Percentiles rank a stretch among this genome's conserved stretches.
Conservation (phyloP, 2,797 vertebrate genomes). For the Echeneis naucrates region DNA sequence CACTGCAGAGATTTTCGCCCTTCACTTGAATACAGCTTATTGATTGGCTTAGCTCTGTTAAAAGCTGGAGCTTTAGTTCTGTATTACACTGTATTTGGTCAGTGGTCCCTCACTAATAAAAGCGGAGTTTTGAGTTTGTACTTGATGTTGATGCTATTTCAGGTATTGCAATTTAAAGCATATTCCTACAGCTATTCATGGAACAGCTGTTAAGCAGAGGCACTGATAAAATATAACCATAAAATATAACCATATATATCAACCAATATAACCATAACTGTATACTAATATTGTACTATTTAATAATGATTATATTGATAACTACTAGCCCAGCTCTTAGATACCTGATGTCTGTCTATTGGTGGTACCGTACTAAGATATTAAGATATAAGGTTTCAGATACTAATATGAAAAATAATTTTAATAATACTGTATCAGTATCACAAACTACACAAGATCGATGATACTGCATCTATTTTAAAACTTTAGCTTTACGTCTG, state of each 20-base stretch:
- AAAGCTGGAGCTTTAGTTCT: slow-evolving; percentile 40
- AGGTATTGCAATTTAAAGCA: slow-evolving; percentile 12
- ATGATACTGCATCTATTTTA: too few species aligned
- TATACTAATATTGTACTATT: too few species aligned
- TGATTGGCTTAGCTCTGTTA: slow-evolving; percentile 49
- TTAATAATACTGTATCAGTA: too few species aligned
- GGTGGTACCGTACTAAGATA: not conserved
- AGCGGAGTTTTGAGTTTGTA: slow-evolving; percentile 13
- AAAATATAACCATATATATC: too few species aligned
- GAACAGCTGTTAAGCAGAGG: too few species aligned
- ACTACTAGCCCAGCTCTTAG: not conserved
- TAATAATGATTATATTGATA: too few species aligned
- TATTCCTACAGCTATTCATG: slow-evolving; percentile 26
- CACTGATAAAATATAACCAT: too few species aligned
- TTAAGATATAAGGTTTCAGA: too few species aligned
- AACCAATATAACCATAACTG: too few species aligned
- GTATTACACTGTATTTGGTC: slow-evolving; percentile 29
- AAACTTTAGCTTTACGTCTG: too few species aligned
- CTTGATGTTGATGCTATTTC: not conserved
- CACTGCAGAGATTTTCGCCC: slow-evolving; percentile 22
- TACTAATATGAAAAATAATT: too few species aligned
- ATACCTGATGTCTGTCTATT: not conserved
- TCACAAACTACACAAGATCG: too few species aligned
- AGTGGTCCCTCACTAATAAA: slow-evolving; percentile 17
- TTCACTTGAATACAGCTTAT: slow-evolving; percentile 35